Base-by-base conservation (phyloP, 2,113 vertebrate species). In the Candoia aspera region DNA sequence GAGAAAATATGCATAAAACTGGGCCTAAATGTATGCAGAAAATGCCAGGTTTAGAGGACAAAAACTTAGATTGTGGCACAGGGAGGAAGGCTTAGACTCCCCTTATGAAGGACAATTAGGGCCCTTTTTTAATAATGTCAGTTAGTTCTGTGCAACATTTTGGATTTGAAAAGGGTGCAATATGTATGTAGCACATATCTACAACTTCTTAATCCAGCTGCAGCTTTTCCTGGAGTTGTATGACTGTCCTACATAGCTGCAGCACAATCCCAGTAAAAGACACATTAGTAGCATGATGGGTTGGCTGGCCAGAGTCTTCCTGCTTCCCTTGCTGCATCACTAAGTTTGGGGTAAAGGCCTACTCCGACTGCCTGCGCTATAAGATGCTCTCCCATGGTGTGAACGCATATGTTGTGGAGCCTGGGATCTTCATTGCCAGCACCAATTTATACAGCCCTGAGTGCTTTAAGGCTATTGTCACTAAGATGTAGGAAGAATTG, bases 301-400 rank as follows among this genome's bases (percentile, higher is more conserved):
- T 29, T 96, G 97, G 33, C 97, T 98, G 97, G 97, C 97, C 94
- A 97, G 96, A 98, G 96, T 79, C 97, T 96, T 0, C 97, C 57
- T 97, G 97, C 0, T 98, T 98, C 0, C 97, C 97, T 0, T 98
- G 98, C 90, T 98, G 97, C 96, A 97, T 98, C 97, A 98, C 97
- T 93, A 98, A 98, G 94, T 98, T 98, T 0, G 97, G 97, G 0
- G 97, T 98, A 87, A 97, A 98, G 73, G 97, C 97, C 15, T 98
- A 98, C 95, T 98, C 98, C 0, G 97, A 98, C 95, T 98, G 98
- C 96, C 95, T 98, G 87, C 96, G 97, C 88, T 98, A 98, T 0
- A 97, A 98, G 94, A 98, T 98, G 97, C 95, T 96, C 88, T 96
- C 97, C 0, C 94, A 97, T 89, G 98, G 97, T 0, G 98, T 98